Conservation (phyloP, 2,797 vertebrate genomes). For the Xenops minutus region DNA sequence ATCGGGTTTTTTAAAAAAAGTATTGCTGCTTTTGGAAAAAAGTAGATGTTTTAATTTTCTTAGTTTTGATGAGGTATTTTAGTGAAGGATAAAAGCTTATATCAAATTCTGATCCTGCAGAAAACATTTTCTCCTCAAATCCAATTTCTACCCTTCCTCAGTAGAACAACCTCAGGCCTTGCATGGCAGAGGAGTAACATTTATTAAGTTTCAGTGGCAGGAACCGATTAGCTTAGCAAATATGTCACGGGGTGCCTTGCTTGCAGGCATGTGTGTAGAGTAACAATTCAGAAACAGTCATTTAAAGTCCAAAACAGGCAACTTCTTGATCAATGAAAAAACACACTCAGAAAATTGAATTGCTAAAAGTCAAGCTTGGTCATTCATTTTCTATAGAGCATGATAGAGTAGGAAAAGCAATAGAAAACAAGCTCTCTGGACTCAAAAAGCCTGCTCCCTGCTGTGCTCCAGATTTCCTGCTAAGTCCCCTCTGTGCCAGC, state of each 20-base stretch:
- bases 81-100: neutral
- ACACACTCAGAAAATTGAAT: constrained; percentile 39
- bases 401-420: neutral
- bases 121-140: neutral
- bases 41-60: neutral
- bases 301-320: neutral
- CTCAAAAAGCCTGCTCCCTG: fast-evolving
- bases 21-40: neutral
- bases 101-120: neutral
- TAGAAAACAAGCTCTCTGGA: neutral
- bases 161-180: neutral
- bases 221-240: neutral
- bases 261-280: neutral
- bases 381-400: neutral
- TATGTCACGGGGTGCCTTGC: neutral
- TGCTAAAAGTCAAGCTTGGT: neutral
- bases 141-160: neutral
- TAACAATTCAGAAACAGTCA: neutral
- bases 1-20: fast-evolving
- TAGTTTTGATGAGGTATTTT: neutral
- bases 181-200: neutral
- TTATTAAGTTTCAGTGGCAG: neutral
- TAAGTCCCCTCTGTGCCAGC: neutral
- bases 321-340: constrained; percentile 9
- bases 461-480: neutral